Base-by-base conservation (phyloP, 2,113 vertebrate species). In the Anthoscopus minutus region DNA sequence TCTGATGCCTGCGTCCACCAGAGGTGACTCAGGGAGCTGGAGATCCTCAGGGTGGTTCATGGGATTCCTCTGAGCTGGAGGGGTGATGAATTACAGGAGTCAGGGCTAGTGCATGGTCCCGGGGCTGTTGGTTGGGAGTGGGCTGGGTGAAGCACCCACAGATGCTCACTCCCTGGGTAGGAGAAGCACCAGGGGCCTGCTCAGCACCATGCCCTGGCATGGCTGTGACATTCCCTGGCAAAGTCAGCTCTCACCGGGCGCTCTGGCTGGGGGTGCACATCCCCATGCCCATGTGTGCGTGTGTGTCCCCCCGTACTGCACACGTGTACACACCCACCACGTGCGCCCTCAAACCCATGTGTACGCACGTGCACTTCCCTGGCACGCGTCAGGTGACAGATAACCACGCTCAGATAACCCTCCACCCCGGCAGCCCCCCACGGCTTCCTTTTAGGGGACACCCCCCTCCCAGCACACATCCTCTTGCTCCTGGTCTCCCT, bases 311-410 rank as follows among this genome's bases (percentile, higher is more conserved):
- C 37, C 0, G 0, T 17, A 10, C 5, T 22, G 18, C 53, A 47
- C 42, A 25, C 1, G 0, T 23, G 35, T 20, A 2, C 65, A 4
- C 53, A 13, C 14, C 5, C 19, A 11, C 47, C 48, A 31, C 6
- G 0, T 33, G 64, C 44, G 13, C 62, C 22, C 47, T 30, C 57
- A 50, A 42, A 31, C 35, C 22, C 18, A 5, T 1, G 0, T 8
- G 25, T 13, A 2, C 37, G 12, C 61, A 23, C 0, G 4, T 20
- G 2, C 9, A 0, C 33, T 70, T 35, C 38, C 76, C 5, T 16
- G 16, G 40, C 77, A 37, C 4, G 0, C 0, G 0, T 22, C 1
- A 0, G 40, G 62, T 0, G 0, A 47, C 18, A 11, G 40, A 54
- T 81, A 80, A 37, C 22, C 35, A 42, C 0, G 0, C 51, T 33